These are phyloP conservation scores for Caenorhabditis angaria DNA, from an alignment of 2,888 invertebrate species.

Conservation along the genomic window DNA sequence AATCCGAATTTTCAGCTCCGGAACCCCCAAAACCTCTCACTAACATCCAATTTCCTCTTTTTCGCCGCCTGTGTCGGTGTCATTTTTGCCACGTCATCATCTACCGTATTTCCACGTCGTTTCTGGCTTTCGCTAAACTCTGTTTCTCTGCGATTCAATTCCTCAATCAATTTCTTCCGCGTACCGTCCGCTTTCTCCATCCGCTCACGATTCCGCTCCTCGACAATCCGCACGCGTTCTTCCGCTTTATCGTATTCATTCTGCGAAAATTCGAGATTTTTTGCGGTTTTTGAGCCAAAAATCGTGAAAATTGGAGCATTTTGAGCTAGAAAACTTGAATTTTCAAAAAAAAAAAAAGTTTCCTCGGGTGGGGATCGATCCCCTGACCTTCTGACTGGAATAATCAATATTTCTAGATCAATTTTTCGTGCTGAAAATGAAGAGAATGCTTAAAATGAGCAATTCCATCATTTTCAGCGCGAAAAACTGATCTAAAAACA, in stretches of 20 bases:
- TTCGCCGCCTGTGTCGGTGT: conserved; percentile 26
- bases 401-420: no score
- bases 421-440: no score
- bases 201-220: conserved; percentile 33
- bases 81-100: conserved; percentile 13
- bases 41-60: conserved; percentile 18
- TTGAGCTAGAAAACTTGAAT: background rate
- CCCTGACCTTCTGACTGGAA: no score
- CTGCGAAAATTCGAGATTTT: conserved; percentile 16
- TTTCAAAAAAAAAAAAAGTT: background rate
- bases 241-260: conserved; percentile 48
- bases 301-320: background rate
- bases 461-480: no score
- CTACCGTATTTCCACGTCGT: conserved; percentile 10
- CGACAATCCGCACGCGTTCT: conserved; percentile 33
- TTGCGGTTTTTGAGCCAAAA: background rate
- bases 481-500: no score
- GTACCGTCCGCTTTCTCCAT: conserved; percentile 54
- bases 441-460: no score
- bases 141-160: conserved; percentile 47
- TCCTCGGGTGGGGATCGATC: no score
- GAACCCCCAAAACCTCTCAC: background rate
- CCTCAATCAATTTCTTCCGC: conserved; percentile 46
- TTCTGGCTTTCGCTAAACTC: conserved; percentile 28
- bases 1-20: no score